Base-by-base conservation (phyloP, 2,113 vertebrate genomes). In the Leptosomus discolor region DNA sequence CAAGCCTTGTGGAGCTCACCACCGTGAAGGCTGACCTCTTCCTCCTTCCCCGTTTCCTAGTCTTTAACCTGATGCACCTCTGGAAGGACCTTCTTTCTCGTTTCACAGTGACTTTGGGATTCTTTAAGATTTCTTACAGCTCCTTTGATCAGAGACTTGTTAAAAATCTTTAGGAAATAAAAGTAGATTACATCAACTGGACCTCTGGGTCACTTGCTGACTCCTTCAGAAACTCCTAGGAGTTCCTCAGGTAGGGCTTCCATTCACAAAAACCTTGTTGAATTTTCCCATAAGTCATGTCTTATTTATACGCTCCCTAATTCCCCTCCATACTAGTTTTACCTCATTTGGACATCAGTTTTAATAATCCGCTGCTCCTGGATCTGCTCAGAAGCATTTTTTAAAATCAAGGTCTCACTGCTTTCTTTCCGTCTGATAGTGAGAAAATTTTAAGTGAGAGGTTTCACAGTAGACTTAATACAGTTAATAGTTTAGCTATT, bases 401-500 rank as follows among this genome's bases (percentile, higher is more conserved):
- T 78, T 36, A 34, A 86, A 75, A 63, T 64, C 81, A 79, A 79
- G 61, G 61, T 82, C 82, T 95, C 4, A 0, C 45, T 83, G 75
- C 70, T 83, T 95, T 29, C 82, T 65, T 85, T 76, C 63, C 41
- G 45, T 90, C n/a, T 76, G 63, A 79, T 36, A 69, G 75, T 27
- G 88, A 93, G 91, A 57, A 93, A 22, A 65, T 60, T 56, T 68
- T n/a, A 78, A 81, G 69, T 68, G 88, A 71, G 65, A 85, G 39
- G 16, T 83, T 93, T 88, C 88, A 88, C 82, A 92, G 95, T 24
- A 80, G 85, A 85, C 57, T 73, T 97, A 85, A 83, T 88, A n/a
- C 78, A n/a, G 71, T 83, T 94, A 86, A 94, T 92, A 83, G 70
- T 81, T 88, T 37, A 36, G 61, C 71, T 94, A 57, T 96, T 97